Conservation (phyloP, 2,113 vertebrate species). For the Otus sunia region DNA sequence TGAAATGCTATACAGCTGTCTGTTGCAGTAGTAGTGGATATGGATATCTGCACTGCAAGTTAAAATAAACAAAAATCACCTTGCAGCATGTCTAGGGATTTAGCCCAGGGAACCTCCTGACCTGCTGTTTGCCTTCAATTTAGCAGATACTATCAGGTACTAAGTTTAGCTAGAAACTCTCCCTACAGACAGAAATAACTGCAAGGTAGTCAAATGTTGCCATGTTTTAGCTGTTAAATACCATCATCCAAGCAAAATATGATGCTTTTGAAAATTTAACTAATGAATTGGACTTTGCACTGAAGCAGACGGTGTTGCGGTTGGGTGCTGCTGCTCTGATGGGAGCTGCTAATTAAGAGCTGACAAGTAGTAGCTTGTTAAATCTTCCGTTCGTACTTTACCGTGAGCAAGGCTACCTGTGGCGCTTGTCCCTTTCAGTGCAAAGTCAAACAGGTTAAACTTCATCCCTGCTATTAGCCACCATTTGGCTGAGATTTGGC, state of each 20-base stretch:
- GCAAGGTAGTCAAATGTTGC: neutral
- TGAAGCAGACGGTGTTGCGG: conserved; percentile 34
- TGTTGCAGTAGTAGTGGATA: neutral
- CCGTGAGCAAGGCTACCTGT: neutral
- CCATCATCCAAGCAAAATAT: neutral
- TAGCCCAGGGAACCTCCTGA: neutral
- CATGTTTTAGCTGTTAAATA: neutral
- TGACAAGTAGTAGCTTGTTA: conserved; percentile 48
- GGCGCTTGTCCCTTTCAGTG: neutral
- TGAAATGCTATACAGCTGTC: neutral
- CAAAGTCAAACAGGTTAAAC: conserved; percentile 59
- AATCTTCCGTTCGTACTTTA: neutral
- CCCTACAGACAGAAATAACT: neutral
- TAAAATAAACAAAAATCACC: conserved; percentile 33
- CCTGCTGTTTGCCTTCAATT: neutral
- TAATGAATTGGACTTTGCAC: conserved; percentile 3
- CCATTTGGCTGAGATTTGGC: neutral
- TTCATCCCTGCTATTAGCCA: conserved; percentile 17
- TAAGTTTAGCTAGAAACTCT: neutral
- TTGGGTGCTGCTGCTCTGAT: conserved; percentile 44
- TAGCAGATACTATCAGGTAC: neutral
- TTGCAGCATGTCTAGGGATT: neutral
- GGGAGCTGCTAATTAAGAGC: conserved; percentile 59
- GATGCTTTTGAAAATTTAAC: neutral
- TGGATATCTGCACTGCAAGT: neutral